phyloP scores from a whole-genome alignment of 2,888 invertebrate genomes.

The Andrena bicolor region DNA sequence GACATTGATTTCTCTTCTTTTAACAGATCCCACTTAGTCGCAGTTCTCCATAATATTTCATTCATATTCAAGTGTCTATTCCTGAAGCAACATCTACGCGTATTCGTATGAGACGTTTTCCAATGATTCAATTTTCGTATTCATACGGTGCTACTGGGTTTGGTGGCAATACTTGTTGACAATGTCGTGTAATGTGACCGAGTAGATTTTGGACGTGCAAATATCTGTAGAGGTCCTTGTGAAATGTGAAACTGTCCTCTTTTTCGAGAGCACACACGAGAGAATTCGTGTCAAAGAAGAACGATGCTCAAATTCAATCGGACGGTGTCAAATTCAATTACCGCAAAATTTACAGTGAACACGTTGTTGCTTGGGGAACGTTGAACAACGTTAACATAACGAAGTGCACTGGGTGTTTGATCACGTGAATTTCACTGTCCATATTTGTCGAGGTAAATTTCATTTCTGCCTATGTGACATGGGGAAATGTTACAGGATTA shows the following conservation, averaged over 20 bases:
- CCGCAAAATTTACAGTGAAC: conserved; percentile 18
- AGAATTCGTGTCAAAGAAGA: background rate
- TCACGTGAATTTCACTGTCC: conserved; percentile 48
- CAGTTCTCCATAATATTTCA: background rate
- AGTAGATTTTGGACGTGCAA: background rate
- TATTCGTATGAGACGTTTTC: background rate
- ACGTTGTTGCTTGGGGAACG: conserved; percentile 22
- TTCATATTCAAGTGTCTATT: background rate
- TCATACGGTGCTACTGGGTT: background rate
- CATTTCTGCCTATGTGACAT: conserved; percentile 28
- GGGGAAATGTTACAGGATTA: conserved; percentile 20
- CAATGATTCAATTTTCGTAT: background rate
- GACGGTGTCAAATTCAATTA: conserved; percentile 20
- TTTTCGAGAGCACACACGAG: background rate
- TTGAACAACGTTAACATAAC: conserved; percentile 41
- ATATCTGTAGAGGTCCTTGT: background rate
- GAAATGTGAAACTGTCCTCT: conserved; percentile 1
- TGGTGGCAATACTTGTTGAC: background rate
- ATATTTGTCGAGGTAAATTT: conserved; percentile 53
- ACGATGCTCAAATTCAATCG: conserved; percentile 20
- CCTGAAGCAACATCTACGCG: background rate
- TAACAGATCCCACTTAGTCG: background rate
- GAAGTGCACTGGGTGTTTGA: conserved; percentile 31
- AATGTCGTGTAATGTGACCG: background rate
- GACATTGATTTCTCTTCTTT: conserved; percentile 4